Conservation (phyloP, 2,113 vertebrate species). For the Podiceps cristatus region DNA sequence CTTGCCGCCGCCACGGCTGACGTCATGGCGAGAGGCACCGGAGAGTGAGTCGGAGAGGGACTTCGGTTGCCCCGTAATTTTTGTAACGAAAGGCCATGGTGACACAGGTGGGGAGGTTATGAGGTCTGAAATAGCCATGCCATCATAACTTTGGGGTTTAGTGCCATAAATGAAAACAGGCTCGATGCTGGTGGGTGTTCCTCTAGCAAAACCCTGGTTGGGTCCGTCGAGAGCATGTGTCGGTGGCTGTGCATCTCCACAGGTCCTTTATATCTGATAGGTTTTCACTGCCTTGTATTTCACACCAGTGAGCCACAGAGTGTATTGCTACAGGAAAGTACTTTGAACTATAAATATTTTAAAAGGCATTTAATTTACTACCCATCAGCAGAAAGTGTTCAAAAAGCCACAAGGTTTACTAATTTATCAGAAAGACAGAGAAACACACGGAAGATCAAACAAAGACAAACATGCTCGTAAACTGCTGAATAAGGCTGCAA, state of each 20-base stretch:
- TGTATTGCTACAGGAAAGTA: constrained; percentile 1
- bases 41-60: background rate
- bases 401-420: constrained; percentile 64
- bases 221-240: accelerated
- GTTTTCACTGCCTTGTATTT: constrained; percentile 47
- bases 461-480: constrained; percentile 45
- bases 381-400: constrained; percentile 58
- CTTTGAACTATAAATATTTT: constrained; percentile 63
- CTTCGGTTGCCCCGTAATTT: constrained; percentile 23
- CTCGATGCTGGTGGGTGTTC: background rate
- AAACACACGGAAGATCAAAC: constrained; percentile 44
- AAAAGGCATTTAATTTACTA: constrained; percentile 64
- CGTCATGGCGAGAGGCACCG: background rate
- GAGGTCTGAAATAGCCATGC: constrained; percentile 31
- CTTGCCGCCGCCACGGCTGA: background rate
- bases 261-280: background rate
- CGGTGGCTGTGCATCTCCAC: background rate
- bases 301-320: background rate
- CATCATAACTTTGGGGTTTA: constrained; percentile 24
- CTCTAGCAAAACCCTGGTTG: accelerated
- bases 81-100: constrained; percentile 1
- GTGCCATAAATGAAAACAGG: background rate
- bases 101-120: constrained; percentile 15
- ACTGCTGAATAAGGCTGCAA: constrained; percentile 47
- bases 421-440: constrained; percentile 65